A percentile compares a stretch with the other conserved stretches of the same genome.
phyloP scores from a whole-genome alignment of 1,140 invertebrate species.

The Drosophila ananassae region DNA sequence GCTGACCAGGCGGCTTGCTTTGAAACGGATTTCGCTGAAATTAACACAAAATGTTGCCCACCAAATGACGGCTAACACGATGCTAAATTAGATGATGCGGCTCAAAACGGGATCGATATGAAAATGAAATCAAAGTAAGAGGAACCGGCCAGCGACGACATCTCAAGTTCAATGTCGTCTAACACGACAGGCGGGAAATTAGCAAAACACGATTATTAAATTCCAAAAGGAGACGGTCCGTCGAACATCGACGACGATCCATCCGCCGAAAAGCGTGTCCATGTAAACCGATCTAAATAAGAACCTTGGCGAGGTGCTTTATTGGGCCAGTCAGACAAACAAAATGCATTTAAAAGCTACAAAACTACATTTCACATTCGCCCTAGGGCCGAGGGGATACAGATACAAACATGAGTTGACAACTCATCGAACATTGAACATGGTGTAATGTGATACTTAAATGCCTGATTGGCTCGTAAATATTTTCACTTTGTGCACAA shows the following conservation, averaged over 20 bases:
- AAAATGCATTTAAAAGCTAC: slow-evolving; percentile 83
- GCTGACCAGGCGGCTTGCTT: slow-evolving; percentile 58
- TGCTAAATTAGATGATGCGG: slow-evolving; percentile 72
- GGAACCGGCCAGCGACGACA: slow-evolving; percentile 38
- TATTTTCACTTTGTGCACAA: slow-evolving; percentile 78
- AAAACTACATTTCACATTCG: slow-evolving; percentile 75
- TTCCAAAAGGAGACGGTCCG: slow-evolving; percentile 41
- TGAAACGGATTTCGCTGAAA: slow-evolving; percentile 63
- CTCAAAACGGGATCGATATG: slow-evolving; percentile 8
- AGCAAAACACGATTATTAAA: slow-evolving; percentile 77
- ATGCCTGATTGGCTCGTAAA: slow-evolving; percentile 84
- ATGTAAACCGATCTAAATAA: slow-evolving; percentile 83
- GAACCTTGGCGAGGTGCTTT: slow-evolving; percentile 58
- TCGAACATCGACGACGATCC: neutral
- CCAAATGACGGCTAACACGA: slow-evolving; percentile 74
- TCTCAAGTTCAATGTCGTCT: slow-evolving; percentile 72
- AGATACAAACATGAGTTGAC: slow-evolving; percentile 81
- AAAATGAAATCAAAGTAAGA: neutral
- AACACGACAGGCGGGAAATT: slow-evolving; percentile 59
- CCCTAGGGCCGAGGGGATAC: slow-evolving; percentile 16
- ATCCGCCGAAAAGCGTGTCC: slow-evolving; percentile 51
- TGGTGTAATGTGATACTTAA: slow-evolving; percentile 84
- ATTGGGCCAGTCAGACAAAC: slow-evolving; percentile 78
- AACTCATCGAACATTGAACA: slow-evolving; percentile 84
- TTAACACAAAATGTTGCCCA: slow-evolving; percentile 61